Percentiles rank a stretch among this genome's conserved stretches.
Evolutionary conservation across 2,797 vertebrate species (phyloP).

Genomic region (Bradypodion ventrale): DNA sequence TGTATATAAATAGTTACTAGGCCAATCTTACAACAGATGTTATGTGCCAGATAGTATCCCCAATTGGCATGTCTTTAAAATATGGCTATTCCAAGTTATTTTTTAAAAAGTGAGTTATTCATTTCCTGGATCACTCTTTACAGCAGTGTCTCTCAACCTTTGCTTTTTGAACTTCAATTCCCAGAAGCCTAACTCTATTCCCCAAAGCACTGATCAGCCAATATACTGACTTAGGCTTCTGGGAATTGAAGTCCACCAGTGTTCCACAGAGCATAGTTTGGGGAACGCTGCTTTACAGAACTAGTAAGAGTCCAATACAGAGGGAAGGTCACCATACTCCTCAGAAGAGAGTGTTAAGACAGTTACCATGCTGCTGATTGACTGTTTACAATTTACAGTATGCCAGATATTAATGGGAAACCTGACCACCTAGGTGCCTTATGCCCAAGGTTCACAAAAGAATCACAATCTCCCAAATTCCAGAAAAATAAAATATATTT

Average conservation of each 20-base stretch:
- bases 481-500: not conserved
- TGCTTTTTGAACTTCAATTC: no score
- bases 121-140: not conserved
- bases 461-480: not conserved
- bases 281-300: no score
- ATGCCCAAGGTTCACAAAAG: not conserved
- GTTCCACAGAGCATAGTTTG: no score
- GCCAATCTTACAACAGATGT: not conserved
- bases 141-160: no score
- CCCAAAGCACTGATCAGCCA: no score
- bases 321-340: not conserved
- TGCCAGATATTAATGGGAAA: not conserved
- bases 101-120: not conserved
- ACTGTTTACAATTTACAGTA: not conserved
- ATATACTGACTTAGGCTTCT: no score
- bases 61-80: not conserved
- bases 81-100: not conserved
- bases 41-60: not conserved
- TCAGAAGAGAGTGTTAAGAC: not conserved
- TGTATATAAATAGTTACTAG: not conserved
- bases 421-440: not conserved
- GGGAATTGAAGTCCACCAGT: no score
- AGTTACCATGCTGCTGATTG: not conserved
- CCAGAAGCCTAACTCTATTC: no score
- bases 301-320: not conserved